Evolutionary conservation across 1,140 invertebrate species (phyloP).

Genomic region (Brachionus manjavacas): DNA sequence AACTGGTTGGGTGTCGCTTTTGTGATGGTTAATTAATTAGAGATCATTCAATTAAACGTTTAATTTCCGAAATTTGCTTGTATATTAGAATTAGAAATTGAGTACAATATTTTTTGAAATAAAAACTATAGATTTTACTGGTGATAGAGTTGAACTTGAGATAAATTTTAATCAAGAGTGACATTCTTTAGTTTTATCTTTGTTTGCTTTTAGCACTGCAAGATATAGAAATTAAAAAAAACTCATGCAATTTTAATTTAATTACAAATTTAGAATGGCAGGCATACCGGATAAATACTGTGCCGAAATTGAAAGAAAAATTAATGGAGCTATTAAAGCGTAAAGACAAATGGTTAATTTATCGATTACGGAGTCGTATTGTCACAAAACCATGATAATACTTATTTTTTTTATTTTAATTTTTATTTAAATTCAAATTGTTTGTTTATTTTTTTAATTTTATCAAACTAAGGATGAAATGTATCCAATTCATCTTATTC

Average conservation of each 20-base stretch:
- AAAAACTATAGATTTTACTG: background rate
- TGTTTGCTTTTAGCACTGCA: background rate
- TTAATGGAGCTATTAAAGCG: constrained; percentile 43
- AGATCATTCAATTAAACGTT: background rate
- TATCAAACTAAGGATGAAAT: background rate
- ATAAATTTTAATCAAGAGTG: constrained; percentile 10
- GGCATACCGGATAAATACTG: constrained; percentile 53
- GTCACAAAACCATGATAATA: background rate
- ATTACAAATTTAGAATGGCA: constrained; percentile 48
- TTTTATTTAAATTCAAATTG: background rate
- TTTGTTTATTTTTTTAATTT: constrained; percentile 23
- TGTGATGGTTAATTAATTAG: background rate
- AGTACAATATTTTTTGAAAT: background rate
- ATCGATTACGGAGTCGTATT: background rate
- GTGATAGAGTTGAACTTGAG: background rate
- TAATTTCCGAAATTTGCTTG: background rate
- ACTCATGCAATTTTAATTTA: constrained; percentile 1
- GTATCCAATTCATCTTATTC: background rate
- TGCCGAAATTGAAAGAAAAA: constrained; percentile 43
- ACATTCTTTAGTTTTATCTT: background rate
- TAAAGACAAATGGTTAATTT: background rate
- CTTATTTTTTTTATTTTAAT: background rate
- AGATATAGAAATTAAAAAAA: background rate
- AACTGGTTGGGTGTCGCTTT: background rate
- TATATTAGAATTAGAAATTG: background rate